Evolutionary conservation across 2,888 invertebrate species (phyloP).

Genomic region (Ophion costatus): DNA sequence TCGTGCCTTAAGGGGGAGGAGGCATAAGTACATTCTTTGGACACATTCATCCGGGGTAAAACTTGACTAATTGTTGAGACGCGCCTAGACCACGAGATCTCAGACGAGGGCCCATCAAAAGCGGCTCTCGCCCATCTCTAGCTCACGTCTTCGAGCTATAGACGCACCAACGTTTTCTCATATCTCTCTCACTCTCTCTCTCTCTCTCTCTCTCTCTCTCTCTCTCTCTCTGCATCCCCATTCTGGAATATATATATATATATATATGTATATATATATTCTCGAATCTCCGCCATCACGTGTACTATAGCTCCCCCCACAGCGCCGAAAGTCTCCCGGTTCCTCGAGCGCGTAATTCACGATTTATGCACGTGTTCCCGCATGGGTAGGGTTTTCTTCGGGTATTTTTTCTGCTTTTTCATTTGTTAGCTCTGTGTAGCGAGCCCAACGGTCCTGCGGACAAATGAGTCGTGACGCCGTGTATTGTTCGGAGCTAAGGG

Average conservation of each 20-base stretch:
- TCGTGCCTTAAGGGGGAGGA: neutral
- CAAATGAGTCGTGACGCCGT: slow-evolving; percentile 51
- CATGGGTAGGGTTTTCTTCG: slow-evolving; percentile 22
- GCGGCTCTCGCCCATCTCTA: slow-evolving; percentile 9
- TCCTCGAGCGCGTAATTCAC: slow-evolving; percentile 56
- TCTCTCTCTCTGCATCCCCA: neutral
- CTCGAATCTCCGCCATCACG: slow-evolving; percentile 24
- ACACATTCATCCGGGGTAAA: slow-evolving; percentile 51
- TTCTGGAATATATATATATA: neutral
- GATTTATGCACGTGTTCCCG: slow-evolving; percentile 53
- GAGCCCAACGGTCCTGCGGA: slow-evolving; percentile 37
- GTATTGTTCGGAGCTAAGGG: slow-evolving; percentile 40
- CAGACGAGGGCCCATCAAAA: slow-evolving; percentile 13
- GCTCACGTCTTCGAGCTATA: slow-evolving; percentile 3
- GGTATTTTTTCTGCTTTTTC: slow-evolving; percentile 5
- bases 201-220: slow-evolving; percentile 1
- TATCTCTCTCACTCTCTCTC: neutral
- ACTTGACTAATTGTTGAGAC: slow-evolving; percentile 66
- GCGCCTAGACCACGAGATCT: slow-evolving; percentile 48
- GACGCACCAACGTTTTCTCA: neutral
- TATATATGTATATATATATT: slow-evolving; percentile 12
- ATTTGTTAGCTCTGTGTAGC: slow-evolving; percentile 6
- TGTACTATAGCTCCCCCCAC: slow-evolving; percentile 1
- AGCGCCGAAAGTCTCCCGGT: slow-evolving; percentile 34
- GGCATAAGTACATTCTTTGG: slow-evolving; percentile 64